These are phyloP conservation scores for Turritopsis rubra DNA, from an alignment of 30 jellyfish, hydroid and myxozoan genomes.

Conservation along the genomic window DNA sequence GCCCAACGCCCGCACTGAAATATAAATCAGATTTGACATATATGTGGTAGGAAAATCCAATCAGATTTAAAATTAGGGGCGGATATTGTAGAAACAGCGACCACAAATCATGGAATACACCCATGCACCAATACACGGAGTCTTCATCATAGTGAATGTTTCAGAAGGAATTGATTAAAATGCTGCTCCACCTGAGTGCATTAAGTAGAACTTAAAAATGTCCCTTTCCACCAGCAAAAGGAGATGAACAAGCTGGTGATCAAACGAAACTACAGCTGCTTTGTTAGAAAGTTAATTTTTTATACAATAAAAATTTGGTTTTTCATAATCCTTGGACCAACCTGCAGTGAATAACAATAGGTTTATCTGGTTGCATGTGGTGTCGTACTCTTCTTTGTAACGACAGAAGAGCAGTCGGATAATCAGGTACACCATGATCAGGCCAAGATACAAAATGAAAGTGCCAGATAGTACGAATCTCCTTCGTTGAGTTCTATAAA, in stretches of 20 bases:
- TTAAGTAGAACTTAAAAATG: too few species aligned
- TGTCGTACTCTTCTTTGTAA: constrained; percentile 86
- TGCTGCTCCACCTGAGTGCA: too few species aligned
- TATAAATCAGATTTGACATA: neutral
- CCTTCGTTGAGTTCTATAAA: constrained; percentile 20
- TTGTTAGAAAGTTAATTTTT: neutral
- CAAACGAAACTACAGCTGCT: too few species aligned
- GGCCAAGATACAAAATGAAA: constrained; percentile 98
- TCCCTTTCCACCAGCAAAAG: too few species aligned
- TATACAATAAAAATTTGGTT: neutral
- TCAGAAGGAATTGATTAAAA: too few species aligned
- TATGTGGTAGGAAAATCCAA: too few species aligned
- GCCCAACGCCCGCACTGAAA: constrained; percentile 97
- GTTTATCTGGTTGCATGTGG: constrained; percentile 46
- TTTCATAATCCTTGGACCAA: neutral
- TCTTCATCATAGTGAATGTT: too few species aligned
- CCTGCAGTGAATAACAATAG: constrained; percentile 99
- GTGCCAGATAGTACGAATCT: constrained; percentile 51
- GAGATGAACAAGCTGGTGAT: too few species aligned
- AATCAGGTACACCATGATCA: constrained; percentile 94
- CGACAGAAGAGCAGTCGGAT: constrained; percentile 87
- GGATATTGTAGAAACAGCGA: too few species aligned
- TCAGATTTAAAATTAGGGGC: too few species aligned
- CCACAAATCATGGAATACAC: too few species aligned
- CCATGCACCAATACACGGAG: too few species aligned